Evolutionary conservation across 2,113 vertebrate genomes (phyloP), one percentile per base, ranked within the genome.

Genomic region (Ascaphus truei): DNA sequence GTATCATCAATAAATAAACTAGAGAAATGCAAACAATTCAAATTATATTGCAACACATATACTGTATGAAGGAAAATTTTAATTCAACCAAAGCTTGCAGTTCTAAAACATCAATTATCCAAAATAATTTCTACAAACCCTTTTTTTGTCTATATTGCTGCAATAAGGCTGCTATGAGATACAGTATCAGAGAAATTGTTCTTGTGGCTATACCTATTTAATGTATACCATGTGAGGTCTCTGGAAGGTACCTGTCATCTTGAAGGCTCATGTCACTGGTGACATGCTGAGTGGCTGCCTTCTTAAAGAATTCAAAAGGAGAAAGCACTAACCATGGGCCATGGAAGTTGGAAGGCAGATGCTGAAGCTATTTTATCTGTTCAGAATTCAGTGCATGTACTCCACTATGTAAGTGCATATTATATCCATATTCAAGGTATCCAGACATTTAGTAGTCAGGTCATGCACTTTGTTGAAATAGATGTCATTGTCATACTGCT

Each of bases 381-480:
- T 72, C 3, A n/a, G 8, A 59, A 60, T 69, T 59, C 67, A 71
- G 45, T 31, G 20, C 26, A 41, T 61, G 45, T 36, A 15, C 23
- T 41, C 18, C 11, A 5, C 23, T 51, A 51, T 51, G 15, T 51
- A 61, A 61, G 56, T 45, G 27, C 29, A 47, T 41, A 67, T 52
- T 51, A 66, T 65, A 58, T 25, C 57, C 47, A 41, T 1, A 13
- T 55, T 41, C 66, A 62, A 76, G 66, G 34, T 43, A 31, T 1
- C 0, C 3, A 47, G 55, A 34, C 11, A 31, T 73, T 83, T 76
- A 76, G 72, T 41, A 80, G 74, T 77, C 59, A 61, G 29, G 36
- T 29, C 74, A 79, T 77, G 71, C 58, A 77, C 67, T 58, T 7
- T 55, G 78, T 62, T 29, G 15, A 69, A 80, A 79, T 73, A 79